Base-by-base conservation (phyloP, 2,888 invertebrate species). In the Tanytarsus gracilentus region DNA sequence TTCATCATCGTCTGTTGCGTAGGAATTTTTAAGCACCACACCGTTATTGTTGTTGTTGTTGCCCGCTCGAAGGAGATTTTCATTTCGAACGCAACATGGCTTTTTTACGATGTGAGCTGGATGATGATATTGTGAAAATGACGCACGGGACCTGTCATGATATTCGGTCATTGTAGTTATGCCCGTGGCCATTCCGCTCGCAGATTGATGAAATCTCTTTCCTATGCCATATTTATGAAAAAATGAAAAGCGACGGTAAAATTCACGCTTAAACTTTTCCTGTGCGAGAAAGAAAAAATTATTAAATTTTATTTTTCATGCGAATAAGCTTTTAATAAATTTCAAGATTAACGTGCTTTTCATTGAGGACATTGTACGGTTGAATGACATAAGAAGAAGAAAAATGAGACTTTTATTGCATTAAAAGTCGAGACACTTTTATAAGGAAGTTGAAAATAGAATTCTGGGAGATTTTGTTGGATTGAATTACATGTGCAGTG, bases 191-290 rank as follows among this genome's bases (percentile, higher is more conserved):
- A 50, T 60, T 14, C 39, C 51, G 14, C 36, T 50, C 2, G 49
- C 26, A 7, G 49, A 40, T 14, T 39, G 49, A 36, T 60, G 50
- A 30, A 51, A 60, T 39, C 44, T 9, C 36, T 69, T 69, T 39
- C 69, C 67, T 61, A 71, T 70, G 61, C 70, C 70, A 51, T 71
- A 72, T 59, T 71, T 75, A 49, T 58, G 58, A 18, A 79, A 78
- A 62, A 80, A 79, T 2, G 82, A 78, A 65, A 85, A 84, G 4
- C 85, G 78, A 67, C 84, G 82, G 66, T 82, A 82, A 67, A 87
- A 86, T 72, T 87, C 87, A 53, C 85, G 79, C 70, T 86, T 85
- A 72, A 87, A 87, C 70, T 87, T 87, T 70, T 86, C 87, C 86
- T 87, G 74, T 0, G n/a, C n/a, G n/a, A n/a, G n/a, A n/a, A n/a